Evolutionary conservation across 2,113 vertebrate species (phyloP).

Genomic region (Pterocles burchelli): DNA sequence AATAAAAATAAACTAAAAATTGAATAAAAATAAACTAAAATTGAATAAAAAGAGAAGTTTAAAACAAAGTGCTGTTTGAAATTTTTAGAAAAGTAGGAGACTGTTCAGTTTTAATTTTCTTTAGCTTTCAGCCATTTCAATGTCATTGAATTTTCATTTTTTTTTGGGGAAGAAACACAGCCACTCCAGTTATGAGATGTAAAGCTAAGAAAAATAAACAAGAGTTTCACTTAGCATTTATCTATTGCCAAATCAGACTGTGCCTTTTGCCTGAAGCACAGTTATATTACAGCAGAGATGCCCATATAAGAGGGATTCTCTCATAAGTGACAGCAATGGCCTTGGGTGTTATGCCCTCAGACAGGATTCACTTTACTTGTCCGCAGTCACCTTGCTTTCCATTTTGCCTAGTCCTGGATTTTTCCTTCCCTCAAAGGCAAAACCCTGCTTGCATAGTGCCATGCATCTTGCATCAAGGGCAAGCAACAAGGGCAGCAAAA

Average conservation of each 20-base stretch:
- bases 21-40: too few species aligned
- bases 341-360: background rate
- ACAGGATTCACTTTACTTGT: background rate
- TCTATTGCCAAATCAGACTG: background rate
- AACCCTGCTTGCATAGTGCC: background rate
- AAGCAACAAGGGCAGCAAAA: background rate
- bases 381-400: background rate
- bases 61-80: background rate
- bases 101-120: background rate
- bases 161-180: background rate
- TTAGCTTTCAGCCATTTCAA: background rate
- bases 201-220: slow-evolving; percentile 44
- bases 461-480: background rate
- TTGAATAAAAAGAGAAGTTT: background rate
- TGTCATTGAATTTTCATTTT: background rate
- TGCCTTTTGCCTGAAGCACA: background rate
- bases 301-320: background rate
- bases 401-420: background rate
- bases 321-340: background rate
- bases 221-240: slow-evolving; percentile 1
- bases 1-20: background rate
- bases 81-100: background rate
- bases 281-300: background rate
- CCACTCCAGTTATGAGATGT: slow-evolving; percentile 2
- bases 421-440: background rate